Conservation (phyloP, 2,888 invertebrate species). For the Pharmacophagus antenor region DNA sequence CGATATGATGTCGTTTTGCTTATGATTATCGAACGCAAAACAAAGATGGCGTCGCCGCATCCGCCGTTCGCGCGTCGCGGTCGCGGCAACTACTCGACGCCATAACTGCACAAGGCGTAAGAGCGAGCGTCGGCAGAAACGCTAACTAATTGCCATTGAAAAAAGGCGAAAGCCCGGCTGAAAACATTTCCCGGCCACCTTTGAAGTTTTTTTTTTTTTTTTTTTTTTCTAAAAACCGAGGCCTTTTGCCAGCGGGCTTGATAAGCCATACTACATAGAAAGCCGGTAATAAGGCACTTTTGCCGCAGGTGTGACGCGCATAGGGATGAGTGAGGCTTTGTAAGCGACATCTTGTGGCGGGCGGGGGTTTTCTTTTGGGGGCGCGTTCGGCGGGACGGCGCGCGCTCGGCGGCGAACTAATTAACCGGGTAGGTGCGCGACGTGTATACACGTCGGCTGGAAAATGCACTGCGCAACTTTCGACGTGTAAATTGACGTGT, state of each 20-base stretch:
- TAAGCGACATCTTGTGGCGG: slow-evolving; percentile 44
- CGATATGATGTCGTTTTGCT: too few species aligned
- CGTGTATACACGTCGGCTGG: not conserved
- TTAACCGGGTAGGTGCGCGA: slow-evolving; percentile 1
- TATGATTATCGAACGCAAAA: too few species aligned
- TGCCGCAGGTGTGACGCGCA: slow-evolving; percentile 67
- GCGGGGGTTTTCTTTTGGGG: slow-evolving; percentile 52
- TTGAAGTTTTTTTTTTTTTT: slow-evolving; percentile 76
- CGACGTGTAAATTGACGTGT: too few species aligned
- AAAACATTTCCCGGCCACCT: slow-evolving; percentile 72
- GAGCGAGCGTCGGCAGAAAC: slow-evolving; percentile 63
- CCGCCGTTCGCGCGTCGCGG: slow-evolving; percentile 29
- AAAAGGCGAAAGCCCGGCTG: slow-evolving; percentile 80
- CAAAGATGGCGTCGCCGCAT: slow-evolving; percentile 32
- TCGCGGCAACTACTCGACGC: slow-evolving; percentile 52
- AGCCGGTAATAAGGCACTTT: slow-evolving; percentile 75
- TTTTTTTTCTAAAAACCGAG: too few species aligned
- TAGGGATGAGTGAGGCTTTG: slow-evolving; percentile 64
- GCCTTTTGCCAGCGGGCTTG: slow-evolving; percentile 66
- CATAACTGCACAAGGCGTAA: slow-evolving; percentile 75
- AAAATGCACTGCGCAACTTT: not conserved
- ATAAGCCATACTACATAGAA: slow-evolving; percentile 73
- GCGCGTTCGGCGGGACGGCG: slow-evolving; percentile 39
- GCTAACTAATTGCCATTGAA: slow-evolving; percentile 82
- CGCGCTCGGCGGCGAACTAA: slow-evolving; percentile 38